phyloP scores from a whole-genome alignment of 1,140 invertebrate genomes.

The Drosophila parabipectinata region DNA sequence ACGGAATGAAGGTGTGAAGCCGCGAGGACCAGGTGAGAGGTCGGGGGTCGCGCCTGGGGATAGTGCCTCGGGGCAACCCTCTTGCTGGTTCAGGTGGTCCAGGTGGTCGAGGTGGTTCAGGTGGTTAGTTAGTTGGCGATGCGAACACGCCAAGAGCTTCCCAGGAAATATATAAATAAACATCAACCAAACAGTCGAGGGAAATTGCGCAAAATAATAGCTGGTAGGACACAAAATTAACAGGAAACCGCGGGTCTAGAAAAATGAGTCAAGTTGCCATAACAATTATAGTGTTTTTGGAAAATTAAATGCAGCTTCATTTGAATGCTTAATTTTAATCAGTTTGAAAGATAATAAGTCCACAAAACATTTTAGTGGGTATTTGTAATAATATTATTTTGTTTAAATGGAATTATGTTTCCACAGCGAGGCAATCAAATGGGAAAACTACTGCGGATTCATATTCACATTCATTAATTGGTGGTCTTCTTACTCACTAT shows the following conservation, averaged over 20 bases:
- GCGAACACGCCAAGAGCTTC: constrained; percentile 2
- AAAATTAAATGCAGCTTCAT: no score
- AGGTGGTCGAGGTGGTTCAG: constrained; percentile 35
- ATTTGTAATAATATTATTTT: not conserved
- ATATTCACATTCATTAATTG: not conserved
- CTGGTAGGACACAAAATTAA: not conserved
- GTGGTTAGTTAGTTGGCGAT: constrained; percentile 31
- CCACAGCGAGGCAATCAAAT: not conserved
- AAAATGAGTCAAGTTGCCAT: constrained; percentile 5
- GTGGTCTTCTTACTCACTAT: no score
- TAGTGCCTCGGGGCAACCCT: not conserved
- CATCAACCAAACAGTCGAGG: not conserved
- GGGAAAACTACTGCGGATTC: not conserved
- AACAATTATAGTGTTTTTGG: not conserved
- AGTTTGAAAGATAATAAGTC: not conserved
- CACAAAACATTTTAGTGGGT: not conserved
- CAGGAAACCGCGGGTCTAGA: constrained; percentile 10
- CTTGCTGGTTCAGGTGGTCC: constrained; percentile 34
- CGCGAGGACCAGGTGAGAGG: not conserved
- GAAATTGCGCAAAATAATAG: not conserved
- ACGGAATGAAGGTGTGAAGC: constrained; percentile 36
- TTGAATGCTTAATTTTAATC: not conserved
- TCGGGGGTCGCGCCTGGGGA: not conserved
- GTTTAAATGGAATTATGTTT: not conserved
- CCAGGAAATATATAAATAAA: not conserved